These are phyloP conservation scores for Teleiodes luculella DNA, from an alignment of 2,888 invertebrate species.

Conservation along the genomic window DNA sequence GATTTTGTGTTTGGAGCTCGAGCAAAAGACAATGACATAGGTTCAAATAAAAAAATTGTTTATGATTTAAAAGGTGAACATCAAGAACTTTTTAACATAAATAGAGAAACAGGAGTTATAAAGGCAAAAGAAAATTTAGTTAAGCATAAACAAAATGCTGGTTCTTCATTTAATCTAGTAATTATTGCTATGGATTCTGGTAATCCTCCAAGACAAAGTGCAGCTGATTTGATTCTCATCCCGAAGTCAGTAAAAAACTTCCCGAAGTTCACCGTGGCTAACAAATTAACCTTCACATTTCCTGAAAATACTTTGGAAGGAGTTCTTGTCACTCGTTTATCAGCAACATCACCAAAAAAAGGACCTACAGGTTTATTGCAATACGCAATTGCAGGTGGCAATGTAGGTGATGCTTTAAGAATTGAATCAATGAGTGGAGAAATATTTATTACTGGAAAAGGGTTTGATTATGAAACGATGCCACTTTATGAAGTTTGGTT, in stretches of 20 bases:
- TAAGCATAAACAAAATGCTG: constrained; percentile 69
- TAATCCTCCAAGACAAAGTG: constrained; percentile 81
- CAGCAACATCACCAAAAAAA: constrained; percentile 88
- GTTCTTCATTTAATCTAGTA: constrained; percentile 82
- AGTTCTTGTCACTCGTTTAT: constrained; percentile 85
- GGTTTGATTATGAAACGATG: constrained; percentile 91
- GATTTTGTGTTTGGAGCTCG: constrained; percentile 95
- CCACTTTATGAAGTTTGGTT: constrained; percentile 94
- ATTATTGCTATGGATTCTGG: constrained; percentile 92
- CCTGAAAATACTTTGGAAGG: constrained; percentile 89
- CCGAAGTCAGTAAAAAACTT: constrained; percentile 87
- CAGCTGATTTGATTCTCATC: constrained; percentile 86
- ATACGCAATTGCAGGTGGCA: constrained; percentile 95
- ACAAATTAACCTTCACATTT: constrained; percentile 85
- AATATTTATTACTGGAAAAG: constrained; percentile 86
- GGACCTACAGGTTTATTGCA: constrained; percentile 83
- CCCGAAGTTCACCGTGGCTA: constrained; percentile 86
- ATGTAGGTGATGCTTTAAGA: constrained; percentile 90
- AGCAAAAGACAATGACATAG: constrained; percentile 90
- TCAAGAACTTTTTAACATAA: constrained; percentile 86
- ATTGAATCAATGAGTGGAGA: constrained; percentile 89
- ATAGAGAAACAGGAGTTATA: constrained; percentile 90
- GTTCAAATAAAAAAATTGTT: constrained; percentile 87
- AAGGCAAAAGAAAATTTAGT: constrained; percentile 86
- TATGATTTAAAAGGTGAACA: constrained; percentile 89